A percentile compares a stretch with the other conserved stretches of the same genome.
phyloP scores from a whole-genome alignment of 2,888 invertebrate species.

The Cataglyphis albicans region DNA sequence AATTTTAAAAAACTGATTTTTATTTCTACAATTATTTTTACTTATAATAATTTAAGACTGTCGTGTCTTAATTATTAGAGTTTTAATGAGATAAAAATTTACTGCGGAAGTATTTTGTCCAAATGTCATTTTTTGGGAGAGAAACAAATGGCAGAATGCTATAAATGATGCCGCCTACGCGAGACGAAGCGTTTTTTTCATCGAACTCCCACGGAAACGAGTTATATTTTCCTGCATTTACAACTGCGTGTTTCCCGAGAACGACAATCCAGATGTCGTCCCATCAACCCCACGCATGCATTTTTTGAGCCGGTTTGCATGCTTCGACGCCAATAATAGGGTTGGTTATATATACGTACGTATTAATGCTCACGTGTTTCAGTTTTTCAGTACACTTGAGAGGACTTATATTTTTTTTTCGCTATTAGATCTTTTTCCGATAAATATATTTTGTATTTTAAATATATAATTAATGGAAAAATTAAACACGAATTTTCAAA shows the following conservation, averaged over 20 bases:
- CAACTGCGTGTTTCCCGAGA: slow-evolving; percentile 60
- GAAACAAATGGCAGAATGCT: slow-evolving; percentile 60
- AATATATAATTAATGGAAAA: not conserved
- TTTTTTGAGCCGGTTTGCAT: slow-evolving; percentile 56
- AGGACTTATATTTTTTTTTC: not conserved
- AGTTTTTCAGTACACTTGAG: not conserved
- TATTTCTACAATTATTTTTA: not conserved
- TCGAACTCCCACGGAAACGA: slow-evolving; percentile 74
- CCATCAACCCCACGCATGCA: slow-evolving; percentile 69
- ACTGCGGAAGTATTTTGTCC: slow-evolving; percentile 40
- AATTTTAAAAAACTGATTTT: not conserved
- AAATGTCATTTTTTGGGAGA: slow-evolving; percentile 45
- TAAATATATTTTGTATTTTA: not conserved
- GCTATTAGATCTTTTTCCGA: not conserved
- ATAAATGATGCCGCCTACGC: slow-evolving; percentile 65
- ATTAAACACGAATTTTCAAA: not conserved
- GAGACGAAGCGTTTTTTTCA: slow-evolving; percentile 65
- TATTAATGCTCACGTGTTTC: slow-evolving; percentile 5
- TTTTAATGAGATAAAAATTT: slow-evolving; percentile 51
- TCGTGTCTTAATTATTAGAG: not conserved
- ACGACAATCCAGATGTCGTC: slow-evolving; percentile 71
- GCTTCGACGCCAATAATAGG: slow-evolving; percentile 39
- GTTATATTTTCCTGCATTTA: slow-evolving; percentile 70
- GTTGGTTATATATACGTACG: slow-evolving; percentile 34
- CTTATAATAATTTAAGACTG: not conserved